These are phyloP conservation scores for Hydropsyche betteni DNA, from an alignment of 2,888 invertebrate species.

Conservation along the genomic window DNA sequence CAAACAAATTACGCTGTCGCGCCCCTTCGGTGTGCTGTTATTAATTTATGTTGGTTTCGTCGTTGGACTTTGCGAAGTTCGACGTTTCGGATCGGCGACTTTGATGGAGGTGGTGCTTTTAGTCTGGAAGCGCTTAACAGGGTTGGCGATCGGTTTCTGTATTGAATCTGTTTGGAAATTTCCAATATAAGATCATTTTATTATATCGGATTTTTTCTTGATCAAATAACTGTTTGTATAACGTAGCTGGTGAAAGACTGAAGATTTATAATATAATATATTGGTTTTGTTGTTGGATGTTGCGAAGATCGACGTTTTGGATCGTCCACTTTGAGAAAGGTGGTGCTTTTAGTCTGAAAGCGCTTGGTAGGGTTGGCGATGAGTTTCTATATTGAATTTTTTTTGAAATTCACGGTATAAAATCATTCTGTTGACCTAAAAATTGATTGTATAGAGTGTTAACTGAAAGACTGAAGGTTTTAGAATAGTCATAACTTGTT, in stretches of 20 bases:
- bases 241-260: too few species aligned
- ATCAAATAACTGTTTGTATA: too few species aligned
- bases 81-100: too few species aligned
- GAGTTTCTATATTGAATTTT: not conserved
- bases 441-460: not conserved
- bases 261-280: too few species aligned
- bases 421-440: not conserved
- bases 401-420: not conserved
- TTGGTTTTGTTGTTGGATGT: not conserved
- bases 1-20: constrained; percentile 5
- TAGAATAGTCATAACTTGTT: too few species aligned
- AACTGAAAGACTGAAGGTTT: not conserved
- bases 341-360: too few species aligned
- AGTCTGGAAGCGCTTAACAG: too few species aligned
- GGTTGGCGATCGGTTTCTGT: not conserved
- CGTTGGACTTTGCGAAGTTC: too few species aligned
- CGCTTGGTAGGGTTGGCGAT: not conserved
- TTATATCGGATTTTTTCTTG: not conserved
- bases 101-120: too few species aligned
- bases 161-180: not conserved
- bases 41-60: constrained; percentile 4
- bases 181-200: not conserved
- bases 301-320: too few species aligned
- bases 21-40: not conserved
- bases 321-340: too few species aligned